These are phyloP conservation scores for Euzophera pinguis DNA, from an alignment of 2,888 invertebrate species.

Conservation along the genomic window DNA sequence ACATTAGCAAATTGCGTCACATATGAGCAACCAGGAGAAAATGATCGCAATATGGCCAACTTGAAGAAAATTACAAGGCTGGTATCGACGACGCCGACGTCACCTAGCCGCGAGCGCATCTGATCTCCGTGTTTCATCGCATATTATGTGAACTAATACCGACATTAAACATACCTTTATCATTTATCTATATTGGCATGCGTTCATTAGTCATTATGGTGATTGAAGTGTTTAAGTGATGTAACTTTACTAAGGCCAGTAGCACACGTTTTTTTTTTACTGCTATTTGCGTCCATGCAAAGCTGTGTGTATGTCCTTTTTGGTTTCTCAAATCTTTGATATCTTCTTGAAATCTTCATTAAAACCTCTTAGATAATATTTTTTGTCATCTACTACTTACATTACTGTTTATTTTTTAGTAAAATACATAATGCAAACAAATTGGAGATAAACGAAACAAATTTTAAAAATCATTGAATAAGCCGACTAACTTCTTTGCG, in stretches of 20 bases:
- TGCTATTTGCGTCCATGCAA: no score
- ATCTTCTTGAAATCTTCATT: no score
- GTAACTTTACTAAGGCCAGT: background rate
- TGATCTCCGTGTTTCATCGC: conserved; percentile 46
- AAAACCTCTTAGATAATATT: no score
- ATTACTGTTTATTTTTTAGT: background rate
- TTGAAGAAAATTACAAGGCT: conserved; percentile 59
- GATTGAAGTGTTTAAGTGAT: conserved; percentile 4
- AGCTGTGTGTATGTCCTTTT: no score
- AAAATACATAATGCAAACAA: background rate
- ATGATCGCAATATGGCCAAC: conserved; percentile 21
- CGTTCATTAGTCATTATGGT: conserved; percentile 10
- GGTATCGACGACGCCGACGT: conserved; percentile 47
- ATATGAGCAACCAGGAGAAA: background rate
- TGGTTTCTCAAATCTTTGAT: no score
- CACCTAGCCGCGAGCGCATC: conserved; percentile 62
- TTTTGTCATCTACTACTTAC: no score
- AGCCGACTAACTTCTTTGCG: conserved; percentile 44
- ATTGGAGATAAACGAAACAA: conserved; percentile 25
- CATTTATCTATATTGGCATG: conserved; percentile 11
- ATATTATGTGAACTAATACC: conserved; percentile 59
- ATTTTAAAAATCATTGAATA: conserved; percentile 17
- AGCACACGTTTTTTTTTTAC: background rate
- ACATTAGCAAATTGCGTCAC: conserved; percentile 5
- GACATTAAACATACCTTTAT: conserved; percentile 41